These are phyloP conservation scores for Cheilosia urbana DNA, from an alignment of 2,888 invertebrate genomes.

Conservation along the genomic window DNA sequence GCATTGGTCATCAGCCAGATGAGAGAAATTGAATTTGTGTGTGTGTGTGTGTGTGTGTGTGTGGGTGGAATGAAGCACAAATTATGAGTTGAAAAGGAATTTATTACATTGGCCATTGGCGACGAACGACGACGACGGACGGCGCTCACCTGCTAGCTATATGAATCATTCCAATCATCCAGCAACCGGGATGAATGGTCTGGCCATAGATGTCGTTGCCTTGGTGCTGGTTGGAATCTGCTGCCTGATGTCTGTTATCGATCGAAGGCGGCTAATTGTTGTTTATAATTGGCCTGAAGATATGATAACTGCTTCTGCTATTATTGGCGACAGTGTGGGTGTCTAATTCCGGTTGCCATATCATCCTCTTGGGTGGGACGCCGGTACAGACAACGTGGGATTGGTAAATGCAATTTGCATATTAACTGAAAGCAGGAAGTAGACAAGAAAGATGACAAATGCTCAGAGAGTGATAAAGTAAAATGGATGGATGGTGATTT, in stretches of 20 bases:
- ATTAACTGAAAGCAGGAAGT: constrained; percentile 67
- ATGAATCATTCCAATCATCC: constrained; percentile 68
- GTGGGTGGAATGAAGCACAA: constrained; percentile 42
- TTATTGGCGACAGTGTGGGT: constrained; percentile 7
- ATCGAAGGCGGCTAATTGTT: constrained; percentile 72
- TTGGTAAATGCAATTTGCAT: constrained; percentile 72
- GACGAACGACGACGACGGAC: neutral
- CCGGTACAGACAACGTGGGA: constrained; percentile 31
- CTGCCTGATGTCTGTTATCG: constrained; percentile 69
- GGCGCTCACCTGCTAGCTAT: constrained; percentile 61
- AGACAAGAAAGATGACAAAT: constrained; percentile 70
- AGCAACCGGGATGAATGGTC: constrained; percentile 15
- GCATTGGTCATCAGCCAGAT: constrained; percentile 50
- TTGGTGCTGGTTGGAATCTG: constrained; percentile 18
- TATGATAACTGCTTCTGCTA: constrained; percentile 60
- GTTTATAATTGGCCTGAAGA: constrained; percentile 74
- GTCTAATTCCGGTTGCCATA: constrained; percentile 56
- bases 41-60: constrained; percentile 1
- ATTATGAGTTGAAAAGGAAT: constrained; percentile 72
- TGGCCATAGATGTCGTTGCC: neutral
- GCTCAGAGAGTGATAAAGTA: constrained; percentile 60
- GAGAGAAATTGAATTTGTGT: constrained; percentile 69
- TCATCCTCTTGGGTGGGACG: constrained; percentile 29
- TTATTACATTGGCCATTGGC: constrained; percentile 62
- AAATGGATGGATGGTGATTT: constrained; percentile 59